Conservation (phyloP, 2,113 vertebrate species). For the Laterallus jamaicensis region DNA sequence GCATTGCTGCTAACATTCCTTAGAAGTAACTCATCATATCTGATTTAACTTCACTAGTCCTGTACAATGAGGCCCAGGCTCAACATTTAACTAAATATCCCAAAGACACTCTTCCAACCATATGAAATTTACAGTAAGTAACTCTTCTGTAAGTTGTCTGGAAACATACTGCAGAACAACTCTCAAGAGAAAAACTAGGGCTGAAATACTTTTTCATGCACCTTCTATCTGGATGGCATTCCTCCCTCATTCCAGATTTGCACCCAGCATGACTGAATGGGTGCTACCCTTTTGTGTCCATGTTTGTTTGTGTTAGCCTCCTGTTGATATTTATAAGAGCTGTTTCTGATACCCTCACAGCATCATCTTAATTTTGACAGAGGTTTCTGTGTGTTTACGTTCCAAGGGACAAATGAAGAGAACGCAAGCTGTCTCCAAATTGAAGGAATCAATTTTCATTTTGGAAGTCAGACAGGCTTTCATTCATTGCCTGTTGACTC, state of each 20-base stretch:
- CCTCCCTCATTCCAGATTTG: slow-evolving; percentile 16
- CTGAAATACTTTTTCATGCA: slow-evolving; percentile 61
- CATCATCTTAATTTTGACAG: slow-evolving; percentile 28
- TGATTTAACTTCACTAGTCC: neutral
- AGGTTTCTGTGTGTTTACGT: neutral
- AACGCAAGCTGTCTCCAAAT: slow-evolving; percentile 24
- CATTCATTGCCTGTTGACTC: slow-evolving; percentile 31
- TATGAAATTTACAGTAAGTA: neutral
- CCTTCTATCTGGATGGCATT: slow-evolving; percentile 16
- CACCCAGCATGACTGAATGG: neutral
- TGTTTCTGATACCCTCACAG: neutral
- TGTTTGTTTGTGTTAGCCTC: slow-evolving; percentile 43
- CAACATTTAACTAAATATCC: neutral
- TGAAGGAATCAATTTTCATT: slow-evolving; percentile 54
- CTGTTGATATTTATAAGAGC: slow-evolving; percentile 18
- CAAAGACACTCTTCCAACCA: neutral
- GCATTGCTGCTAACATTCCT: neutral
- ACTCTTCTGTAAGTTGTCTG: neutral
- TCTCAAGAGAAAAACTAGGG: slow-evolving; percentile 14
- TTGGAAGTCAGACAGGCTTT: slow-evolving; percentile 23
- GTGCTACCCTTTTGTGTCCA: neutral
- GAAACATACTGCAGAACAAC: neutral
- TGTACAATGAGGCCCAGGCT: neutral
- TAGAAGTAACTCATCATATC: neutral
- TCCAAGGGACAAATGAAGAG: slow-evolving; percentile 1